These are phyloP conservation scores for Dipodomys stephensi DNA, from an alignment of 2,113 vertebrate species.

Conservation along the genomic window DNA sequence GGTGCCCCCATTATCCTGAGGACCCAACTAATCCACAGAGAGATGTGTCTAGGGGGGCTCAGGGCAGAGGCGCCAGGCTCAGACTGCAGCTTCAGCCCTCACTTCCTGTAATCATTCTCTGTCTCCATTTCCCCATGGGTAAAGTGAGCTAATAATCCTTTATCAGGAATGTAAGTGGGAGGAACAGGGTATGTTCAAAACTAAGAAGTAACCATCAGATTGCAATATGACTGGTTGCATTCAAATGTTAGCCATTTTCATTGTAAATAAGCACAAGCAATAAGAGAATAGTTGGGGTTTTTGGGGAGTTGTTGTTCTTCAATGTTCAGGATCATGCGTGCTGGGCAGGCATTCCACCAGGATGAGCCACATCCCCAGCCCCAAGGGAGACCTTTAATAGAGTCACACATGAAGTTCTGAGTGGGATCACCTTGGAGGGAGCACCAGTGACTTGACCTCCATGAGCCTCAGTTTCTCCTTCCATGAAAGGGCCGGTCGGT, in stretches of 20 bases:
- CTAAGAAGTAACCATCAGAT: neutral
- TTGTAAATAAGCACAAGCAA: neutral
- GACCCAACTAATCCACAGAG: neutral
- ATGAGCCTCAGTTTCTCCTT: neutral
- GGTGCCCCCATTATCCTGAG: no score
- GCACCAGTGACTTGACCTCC: accelerated
- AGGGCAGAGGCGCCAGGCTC: neutral
- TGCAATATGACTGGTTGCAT: neutral
- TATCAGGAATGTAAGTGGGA: neutral
- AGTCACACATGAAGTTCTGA: accelerated
- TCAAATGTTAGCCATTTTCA: neutral
- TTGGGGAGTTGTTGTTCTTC: neutral
- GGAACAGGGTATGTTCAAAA: neutral
- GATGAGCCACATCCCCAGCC: neutral
- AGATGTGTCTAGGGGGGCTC: neutral
- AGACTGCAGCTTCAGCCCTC: neutral
- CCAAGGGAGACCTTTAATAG: neutral
- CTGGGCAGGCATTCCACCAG: neutral
- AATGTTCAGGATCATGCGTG: no score
- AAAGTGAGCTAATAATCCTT: neutral
- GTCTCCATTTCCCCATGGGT: neutral
- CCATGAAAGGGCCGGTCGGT: neutral
- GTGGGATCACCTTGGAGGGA: accelerated
- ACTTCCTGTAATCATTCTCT: neutral
- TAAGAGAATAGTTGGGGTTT: no score